Percentiles rank a stretch among this genome's conserved stretches.
Conservation (phyloP, 2,888 invertebrate genomes). For the Meloe dianella region DNA sequence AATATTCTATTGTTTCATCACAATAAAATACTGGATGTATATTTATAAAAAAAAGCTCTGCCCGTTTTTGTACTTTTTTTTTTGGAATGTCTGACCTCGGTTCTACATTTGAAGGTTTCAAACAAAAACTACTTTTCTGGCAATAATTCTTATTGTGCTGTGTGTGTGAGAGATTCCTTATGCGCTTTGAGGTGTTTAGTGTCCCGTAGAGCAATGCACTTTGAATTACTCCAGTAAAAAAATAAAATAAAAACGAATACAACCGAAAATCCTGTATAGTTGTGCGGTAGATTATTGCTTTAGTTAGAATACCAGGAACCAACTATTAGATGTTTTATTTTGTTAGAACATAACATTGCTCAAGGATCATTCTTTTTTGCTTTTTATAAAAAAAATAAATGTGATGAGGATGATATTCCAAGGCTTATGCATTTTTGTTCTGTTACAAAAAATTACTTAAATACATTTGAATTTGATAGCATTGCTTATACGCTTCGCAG, state of each 20-base stretch:
- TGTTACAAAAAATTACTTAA: no score
- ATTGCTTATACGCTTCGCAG: no score
- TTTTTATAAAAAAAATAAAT: no score
- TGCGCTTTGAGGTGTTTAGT: conserved; percentile 50
- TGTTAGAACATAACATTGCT: background rate
- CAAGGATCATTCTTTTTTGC: background rate
- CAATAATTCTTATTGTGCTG: conserved; percentile 50
- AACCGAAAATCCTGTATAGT: conserved; percentile 11
- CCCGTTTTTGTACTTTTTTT: conserved; percentile 24
- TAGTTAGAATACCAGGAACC: background rate
- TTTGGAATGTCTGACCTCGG: conserved; percentile 29
- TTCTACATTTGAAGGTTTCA: conserved; percentile 41
- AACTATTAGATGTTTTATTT: background rate
- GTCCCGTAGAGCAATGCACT: conserved; percentile 53
- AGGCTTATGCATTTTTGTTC: no score
- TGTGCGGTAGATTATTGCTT: conserved; percentile 10
- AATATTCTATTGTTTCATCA: conserved; percentile 29
- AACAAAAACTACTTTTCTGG: conserved; percentile 52
- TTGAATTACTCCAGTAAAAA: conserved; percentile 50
- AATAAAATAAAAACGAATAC: conserved; percentile 20
- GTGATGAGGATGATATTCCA: no score
- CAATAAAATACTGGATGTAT: conserved; percentile 24
- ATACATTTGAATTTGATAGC: no score
- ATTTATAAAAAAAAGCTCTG: conserved; percentile 18
- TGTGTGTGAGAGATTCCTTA: conserved; percentile 49